Percentiles rank a stretch among this genome's conserved stretches.
These are phyloP conservation scores for Melanocharis versteri DNA, from an alignment of 2,113 vertebrate genomes.

Conservation along the genomic window DNA sequence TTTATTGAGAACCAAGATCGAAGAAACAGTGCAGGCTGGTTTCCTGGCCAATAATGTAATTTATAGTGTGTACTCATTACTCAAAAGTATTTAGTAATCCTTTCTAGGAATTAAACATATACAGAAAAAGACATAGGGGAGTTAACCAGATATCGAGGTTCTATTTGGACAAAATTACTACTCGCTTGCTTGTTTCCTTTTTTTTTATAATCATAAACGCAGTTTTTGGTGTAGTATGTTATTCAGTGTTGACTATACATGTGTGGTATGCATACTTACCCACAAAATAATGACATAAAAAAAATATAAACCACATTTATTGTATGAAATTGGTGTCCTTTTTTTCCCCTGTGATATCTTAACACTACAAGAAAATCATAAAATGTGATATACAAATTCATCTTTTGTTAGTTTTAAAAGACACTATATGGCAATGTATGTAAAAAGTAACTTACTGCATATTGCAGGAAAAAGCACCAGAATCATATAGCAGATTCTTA, in stretches of 20 bases:
- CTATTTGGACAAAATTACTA: neutral
- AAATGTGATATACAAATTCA: neutral
- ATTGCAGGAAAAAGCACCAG: neutral
- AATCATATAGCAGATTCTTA: neutral
- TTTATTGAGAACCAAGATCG: neutral
- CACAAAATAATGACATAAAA: neutral
- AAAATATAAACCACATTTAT: neutral
- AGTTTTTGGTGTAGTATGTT: neutral
- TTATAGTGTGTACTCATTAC: neutral
- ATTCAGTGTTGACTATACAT: neutral
- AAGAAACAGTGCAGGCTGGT: neutral
- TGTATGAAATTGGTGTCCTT: neutral
- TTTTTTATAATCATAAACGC: neutral
- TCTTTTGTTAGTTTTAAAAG: neutral
- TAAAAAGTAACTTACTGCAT: neutral
- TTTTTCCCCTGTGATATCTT: neutral
- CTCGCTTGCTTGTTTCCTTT: accelerated
- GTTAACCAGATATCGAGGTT: neutral
- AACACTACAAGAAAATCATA: neutral
- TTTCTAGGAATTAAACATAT: neutral
- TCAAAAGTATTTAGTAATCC: neutral
- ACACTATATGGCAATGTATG: neutral
- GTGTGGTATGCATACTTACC: neutral
- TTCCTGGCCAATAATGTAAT: neutral
- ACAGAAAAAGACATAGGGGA: accelerated